phyloP scores from a whole-genome alignment of 2,113 vertebrate species.

The Hyla sarda region DNA sequence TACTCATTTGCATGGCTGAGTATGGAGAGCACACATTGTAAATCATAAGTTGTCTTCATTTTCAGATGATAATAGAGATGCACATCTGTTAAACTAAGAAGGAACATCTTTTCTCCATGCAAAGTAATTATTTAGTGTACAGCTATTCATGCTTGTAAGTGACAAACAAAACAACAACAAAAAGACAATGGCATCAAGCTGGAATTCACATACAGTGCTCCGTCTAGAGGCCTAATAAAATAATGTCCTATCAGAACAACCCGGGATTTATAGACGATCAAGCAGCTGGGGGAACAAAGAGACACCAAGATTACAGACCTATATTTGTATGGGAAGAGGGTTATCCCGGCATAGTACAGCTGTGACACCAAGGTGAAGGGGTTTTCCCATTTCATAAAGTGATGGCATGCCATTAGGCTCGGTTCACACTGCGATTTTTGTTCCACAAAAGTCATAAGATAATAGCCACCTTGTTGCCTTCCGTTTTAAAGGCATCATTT shows the following conservation, averaged over 20 bases:
- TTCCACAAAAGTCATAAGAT: too few relatives aligned
- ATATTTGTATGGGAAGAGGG: background rate
- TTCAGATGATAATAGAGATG: constrained; percentile 48
- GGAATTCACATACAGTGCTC: background rate
- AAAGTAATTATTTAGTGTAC: constrained; percentile 59
- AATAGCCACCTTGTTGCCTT: too few relatives aligned
- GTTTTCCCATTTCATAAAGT: too few relatives aligned
- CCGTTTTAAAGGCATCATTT: too few relatives aligned
- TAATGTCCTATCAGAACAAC: background rate
- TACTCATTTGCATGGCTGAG: constrained; percentile 41
- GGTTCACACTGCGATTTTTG: too few relatives aligned
- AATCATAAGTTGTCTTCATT: constrained; percentile 48
- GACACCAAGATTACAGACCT: background rate
- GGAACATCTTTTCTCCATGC: constrained; percentile 51
- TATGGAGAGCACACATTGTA: constrained; percentile 57
- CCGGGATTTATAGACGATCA: constrained; percentile 22
- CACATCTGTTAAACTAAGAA: constrained; percentile 46
- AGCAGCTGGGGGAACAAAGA: constrained; percentile 36
- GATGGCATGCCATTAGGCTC: too few relatives aligned
- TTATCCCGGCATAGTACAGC: background rate
- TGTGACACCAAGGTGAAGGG: background rate
- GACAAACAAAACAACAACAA: constrained; percentile 30
- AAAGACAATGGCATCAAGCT: constrained; percentile 35
- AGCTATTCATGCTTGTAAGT: constrained; percentile 52
- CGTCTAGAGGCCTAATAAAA: background rate